Base-by-base conservation (phyloP, 2,113 vertebrate species). In the Loxodonta africana region DNA sequence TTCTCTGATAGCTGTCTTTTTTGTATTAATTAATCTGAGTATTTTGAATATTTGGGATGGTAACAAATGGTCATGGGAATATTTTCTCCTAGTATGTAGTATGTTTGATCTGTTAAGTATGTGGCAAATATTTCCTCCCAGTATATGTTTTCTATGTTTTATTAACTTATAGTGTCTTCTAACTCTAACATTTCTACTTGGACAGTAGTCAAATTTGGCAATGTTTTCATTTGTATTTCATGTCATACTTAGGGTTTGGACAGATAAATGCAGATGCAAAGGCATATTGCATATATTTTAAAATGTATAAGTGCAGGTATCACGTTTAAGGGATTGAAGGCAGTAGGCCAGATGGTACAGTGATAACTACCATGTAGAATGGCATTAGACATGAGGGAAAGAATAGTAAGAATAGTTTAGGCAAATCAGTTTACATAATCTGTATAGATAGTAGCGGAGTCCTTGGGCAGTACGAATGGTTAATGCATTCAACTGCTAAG, bases 291-390 rank as follows among this genome's bases (percentile, higher is more conserved):
- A 85, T 93, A 83, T 7, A 65, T 78, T 60, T 94, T 53, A 73
- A 91, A 82, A 41, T 46, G 15, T 28, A 0, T 86, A 90, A 84
- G 21, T 90, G 74, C 3, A 33, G 57, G 6, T 46, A 63, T 23
- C 71, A 44, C 89, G 89, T 89, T 96, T 86, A 86, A 95, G 48
- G 53, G 57, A 93, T 9, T n/a, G 20, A 84, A 78, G 30, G 3
- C 71, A 92, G 76, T 76, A 51, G 53, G 37, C 8, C 41, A 82
- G 33, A 30, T 73, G 7, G 33, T 63, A n/a, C 12, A 83, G 37
- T 51, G 83, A 74, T 11, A 94, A 20, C 74, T 30, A 62, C 69
- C 25, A 86, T 28, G 8, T 78, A 94, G 60, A 20, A 57, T 69
- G 46, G 23, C 46, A 20, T 83, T 65, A 80, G 91, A 90, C 83